A percentile compares a stretch with the other conserved stretches of the same genome.
phyloP scores from a whole-genome alignment of 2,888 invertebrate genomes.

The Coecobrya sp. region DNA sequence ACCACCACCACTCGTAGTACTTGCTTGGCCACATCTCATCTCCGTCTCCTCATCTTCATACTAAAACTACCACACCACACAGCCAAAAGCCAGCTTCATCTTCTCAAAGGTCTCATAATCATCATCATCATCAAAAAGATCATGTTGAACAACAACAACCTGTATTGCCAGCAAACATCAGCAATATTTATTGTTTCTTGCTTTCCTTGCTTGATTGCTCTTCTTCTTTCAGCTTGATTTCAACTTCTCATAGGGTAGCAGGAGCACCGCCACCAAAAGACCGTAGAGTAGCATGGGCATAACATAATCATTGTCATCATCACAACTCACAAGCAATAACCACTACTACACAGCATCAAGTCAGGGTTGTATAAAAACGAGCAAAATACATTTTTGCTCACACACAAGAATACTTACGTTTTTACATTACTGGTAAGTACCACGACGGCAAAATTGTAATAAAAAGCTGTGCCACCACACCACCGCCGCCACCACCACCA shows the following conservation, averaged over 20 bases:
- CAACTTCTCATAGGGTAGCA: constrained; percentile 50
- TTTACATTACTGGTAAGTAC: constrained; percentile 40
- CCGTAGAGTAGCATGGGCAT: neutral
- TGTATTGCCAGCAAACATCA: constrained; percentile 81
- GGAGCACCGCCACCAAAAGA: neutral
- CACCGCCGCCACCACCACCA: constrained; percentile 51
- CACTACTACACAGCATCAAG: constrained; percentile 6
- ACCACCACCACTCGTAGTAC: constrained; percentile 56
- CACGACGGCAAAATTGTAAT: constrained; percentile 45
- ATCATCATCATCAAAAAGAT: constrained; percentile 56
- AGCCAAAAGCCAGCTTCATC: constrained; percentile 63
- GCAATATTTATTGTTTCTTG: constrained; percentile 82
- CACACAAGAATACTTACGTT: constrained; percentile 23
- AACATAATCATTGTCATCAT: constrained; percentile 52
- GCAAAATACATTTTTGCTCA: constrained; percentile 53
- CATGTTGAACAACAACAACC: constrained; percentile 75
- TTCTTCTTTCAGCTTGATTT: constrained; percentile 71
- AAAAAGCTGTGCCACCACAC: constrained; percentile 59
- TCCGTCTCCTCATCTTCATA: constrained; percentile 38
- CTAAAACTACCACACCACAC: constrained; percentile 21
- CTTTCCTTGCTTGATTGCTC: constrained; percentile 79
- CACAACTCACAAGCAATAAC: constrained; percentile 53
- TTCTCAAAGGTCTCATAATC: constrained; percentile 71
- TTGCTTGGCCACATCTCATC: constrained; percentile 80
- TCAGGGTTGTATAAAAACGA: constrained; percentile 44